These are phyloP conservation scores for Regulus satrapa DNA, from an alignment of 2,113 vertebrate genomes.

Conservation along the genomic window DNA sequence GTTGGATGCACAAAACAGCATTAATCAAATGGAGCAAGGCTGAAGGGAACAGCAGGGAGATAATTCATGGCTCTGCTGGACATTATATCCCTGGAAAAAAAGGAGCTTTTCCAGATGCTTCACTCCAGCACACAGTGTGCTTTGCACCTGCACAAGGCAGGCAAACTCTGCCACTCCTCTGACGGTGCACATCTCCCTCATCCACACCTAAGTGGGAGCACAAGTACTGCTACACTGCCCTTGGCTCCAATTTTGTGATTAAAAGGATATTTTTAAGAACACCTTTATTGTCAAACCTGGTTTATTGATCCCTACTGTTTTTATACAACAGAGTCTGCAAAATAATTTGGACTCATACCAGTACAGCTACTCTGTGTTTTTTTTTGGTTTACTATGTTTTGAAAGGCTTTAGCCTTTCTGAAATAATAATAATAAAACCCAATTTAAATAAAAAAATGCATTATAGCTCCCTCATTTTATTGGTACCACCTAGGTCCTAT, in stretches of 20 bases:
- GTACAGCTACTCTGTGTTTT: neutral
- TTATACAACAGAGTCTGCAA: neutral
- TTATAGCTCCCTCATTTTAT: neutral
- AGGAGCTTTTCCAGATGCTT: neutral
- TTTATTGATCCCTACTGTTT: neutral
- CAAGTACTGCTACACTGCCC: neutral
- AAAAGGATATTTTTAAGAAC: neutral
- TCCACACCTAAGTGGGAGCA: neutral
- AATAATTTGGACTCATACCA: neutral
- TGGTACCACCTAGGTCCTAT: neutral
- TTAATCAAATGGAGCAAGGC: neutral
- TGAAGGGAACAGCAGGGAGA: neutral
- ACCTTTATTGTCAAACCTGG: neutral
- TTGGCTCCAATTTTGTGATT: neutral
- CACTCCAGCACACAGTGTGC: neutral
- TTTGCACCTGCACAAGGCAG: neutral
- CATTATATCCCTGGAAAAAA: neutral
- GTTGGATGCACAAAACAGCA: neutral
- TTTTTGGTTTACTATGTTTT: neutral
- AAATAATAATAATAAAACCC: neutral
- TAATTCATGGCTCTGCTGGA: neutral
- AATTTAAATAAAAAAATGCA: neutral
- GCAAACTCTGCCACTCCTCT: neutral
- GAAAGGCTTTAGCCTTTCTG: neutral
- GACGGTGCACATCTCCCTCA: rapidly evolving